Evolutionary conservation across 2,888 invertebrate species (phyloP), one percentile per base, ranked within the genome.

Genomic region (Lumbricus terrestris): DNA sequence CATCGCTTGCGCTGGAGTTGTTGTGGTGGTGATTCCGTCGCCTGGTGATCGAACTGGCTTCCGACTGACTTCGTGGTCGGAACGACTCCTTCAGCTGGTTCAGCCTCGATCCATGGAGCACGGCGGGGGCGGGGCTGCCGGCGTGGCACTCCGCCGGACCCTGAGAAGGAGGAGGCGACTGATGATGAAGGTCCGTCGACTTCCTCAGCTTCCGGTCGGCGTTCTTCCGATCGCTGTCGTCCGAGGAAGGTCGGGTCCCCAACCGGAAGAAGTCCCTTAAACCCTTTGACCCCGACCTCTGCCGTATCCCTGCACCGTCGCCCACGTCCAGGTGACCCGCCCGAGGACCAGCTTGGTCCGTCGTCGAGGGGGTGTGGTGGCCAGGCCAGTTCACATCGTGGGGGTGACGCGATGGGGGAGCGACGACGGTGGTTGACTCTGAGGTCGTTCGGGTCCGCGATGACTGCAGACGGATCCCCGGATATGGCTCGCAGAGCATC

Each of bases 11-110:
- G 85, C 20, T 37, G n/a, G n/a, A n/a, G n/a, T n/a, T n/a, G n/a
- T n/a, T n/a, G n/a, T n/a, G n/a, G 47, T 47, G 47, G 6, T 69
- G 69, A 29, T 69, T n/a, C n/a, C n/a, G 29, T 29, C 69, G 69
- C n/a, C n/a, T 69, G 69, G 6, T 29, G 1, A 85, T 85, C 35
- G 85, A 85, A 85, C 85, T 37, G 35, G 85, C 85, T 29, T 85
- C 85, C 20, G 85, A 85, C 20, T 37, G 85, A 85, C 85, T 85
- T 20, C 85, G 34, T 0, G 34, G 85, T 35, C 85, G 85, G 35
- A 85, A n/a, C 34, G 85, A 85, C 35, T 85, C 37, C 37, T 23
- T 85, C 85, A 85, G 37, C 85, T 85, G 85, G 37, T 37, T 85
- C 35, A 85, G 23, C 34, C 85, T 34, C 35, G 85, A 85, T 34